Conservation (phyloP, 2,113 vertebrate species). For the Cebus imitator region DNA sequence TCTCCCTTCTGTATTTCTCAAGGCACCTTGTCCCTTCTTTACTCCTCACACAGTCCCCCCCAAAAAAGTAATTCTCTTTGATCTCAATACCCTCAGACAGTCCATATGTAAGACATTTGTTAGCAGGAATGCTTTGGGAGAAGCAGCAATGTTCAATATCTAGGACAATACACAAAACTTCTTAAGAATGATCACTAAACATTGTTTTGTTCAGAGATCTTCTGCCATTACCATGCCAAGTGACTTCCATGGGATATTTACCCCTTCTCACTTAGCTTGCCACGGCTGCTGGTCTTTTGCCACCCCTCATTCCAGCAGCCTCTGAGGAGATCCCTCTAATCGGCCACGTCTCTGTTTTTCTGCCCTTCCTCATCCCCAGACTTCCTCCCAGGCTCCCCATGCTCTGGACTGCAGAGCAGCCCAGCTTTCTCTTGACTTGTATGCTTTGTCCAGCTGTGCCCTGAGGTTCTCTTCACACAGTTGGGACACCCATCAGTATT, state of each 20-base stretch:
- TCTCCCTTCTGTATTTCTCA: background rate
- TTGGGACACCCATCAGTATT: background rate
- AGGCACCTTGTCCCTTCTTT: background rate
- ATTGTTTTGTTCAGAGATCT: background rate
- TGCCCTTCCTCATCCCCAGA: too few species aligned
- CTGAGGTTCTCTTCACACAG: too few species aligned
- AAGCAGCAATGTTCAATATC: background rate
- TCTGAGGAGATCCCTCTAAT: background rate
- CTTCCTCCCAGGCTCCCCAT: too few species aligned
- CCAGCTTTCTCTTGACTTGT: background rate
- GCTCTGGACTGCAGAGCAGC: background rate
- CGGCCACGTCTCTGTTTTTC: too few species aligned
- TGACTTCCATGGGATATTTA: background rate
- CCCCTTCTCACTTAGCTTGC: background rate
- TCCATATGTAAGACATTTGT: background rate
- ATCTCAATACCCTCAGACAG: background rate
- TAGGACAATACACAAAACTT: background rate
- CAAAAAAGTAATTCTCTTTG: background rate
- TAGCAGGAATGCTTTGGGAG: background rate
- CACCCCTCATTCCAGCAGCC: background rate
- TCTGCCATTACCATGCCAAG: background rate
- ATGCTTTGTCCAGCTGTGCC: background rate
- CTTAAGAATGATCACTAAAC: background rate
- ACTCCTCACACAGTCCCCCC: background rate
- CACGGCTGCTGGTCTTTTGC: background rate